Conservation (phyloP, 2,888 invertebrate genomes). For the Marasmarcha lunaedactyla region DNA sequence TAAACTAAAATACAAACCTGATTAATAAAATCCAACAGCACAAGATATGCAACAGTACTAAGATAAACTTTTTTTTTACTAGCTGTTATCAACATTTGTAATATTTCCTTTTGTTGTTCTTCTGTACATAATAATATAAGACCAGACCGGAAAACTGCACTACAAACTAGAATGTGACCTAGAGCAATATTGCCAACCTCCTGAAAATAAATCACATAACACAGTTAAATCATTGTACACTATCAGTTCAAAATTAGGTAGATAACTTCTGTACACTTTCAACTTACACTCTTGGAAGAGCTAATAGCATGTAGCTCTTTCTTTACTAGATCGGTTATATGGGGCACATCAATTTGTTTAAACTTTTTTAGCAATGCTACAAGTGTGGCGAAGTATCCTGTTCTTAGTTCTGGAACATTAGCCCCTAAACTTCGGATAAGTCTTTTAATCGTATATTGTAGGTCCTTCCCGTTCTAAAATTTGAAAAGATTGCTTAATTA, state of each 20-base stretch:
- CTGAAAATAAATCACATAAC: slow-evolving; percentile 38
- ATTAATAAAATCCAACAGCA: slow-evolving; percentile 72
- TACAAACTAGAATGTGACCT: slow-evolving; percentile 78
- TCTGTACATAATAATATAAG: slow-evolving; percentile 55
- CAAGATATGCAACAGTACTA: slow-evolving; percentile 68
- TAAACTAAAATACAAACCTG: slow-evolving; percentile 33
- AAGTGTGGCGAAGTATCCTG: slow-evolving; percentile 78
- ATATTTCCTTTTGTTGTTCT: slow-evolving; percentile 52
- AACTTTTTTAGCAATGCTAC: slow-evolving; percentile 70
- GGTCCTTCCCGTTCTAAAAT: slow-evolving; percentile 71
- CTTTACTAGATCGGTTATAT: slow-evolving; percentile 71
- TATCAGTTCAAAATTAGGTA: too few relatives aligned
- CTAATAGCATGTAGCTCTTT: slow-evolving; percentile 75
- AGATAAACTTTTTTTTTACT: slow-evolving; percentile 74
- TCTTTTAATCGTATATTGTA: slow-evolving; percentile 75
- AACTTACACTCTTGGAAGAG: slow-evolving; percentile 76
- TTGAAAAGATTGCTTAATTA: slow-evolving; percentile 11
- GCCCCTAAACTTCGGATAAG: slow-evolving; percentile 80
- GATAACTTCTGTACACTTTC: too few relatives aligned
- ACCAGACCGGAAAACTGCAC: slow-evolving; percentile 76
- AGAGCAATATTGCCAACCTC: slow-evolving; percentile 80
- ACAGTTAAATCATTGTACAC: too few relatives aligned
- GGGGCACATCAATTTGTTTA: slow-evolving; percentile 53
- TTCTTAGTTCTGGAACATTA: slow-evolving; percentile 71
- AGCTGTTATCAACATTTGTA: slow-evolving; percentile 54